Conservation (phyloP, 2,888 invertebrate species). For the Coelogynopora nodosa region DNA sequence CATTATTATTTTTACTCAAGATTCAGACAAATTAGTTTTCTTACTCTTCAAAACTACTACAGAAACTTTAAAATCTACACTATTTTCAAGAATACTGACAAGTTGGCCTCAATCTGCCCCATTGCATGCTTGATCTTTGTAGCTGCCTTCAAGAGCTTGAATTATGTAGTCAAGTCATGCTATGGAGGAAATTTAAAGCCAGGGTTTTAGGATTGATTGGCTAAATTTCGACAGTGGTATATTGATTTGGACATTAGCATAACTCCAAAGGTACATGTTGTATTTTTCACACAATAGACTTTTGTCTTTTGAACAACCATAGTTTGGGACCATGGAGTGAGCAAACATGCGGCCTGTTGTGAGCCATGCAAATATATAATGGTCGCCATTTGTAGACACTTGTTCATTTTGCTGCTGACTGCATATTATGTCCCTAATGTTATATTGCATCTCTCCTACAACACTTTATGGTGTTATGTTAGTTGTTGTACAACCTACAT, state of each 20-base stretch:
- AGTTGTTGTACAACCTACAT: not conserved
- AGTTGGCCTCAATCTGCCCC: not conserved
- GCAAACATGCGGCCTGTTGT: not conserved
- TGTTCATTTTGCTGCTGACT: not conserved
- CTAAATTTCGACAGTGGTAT: not conserved
- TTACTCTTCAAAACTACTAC: too few relatives aligned
- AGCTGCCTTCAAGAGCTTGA: not conserved
- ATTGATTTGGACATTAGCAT: not conserved
- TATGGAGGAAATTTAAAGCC: not conserved
- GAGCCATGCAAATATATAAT: not conserved
- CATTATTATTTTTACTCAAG: too few relatives aligned
- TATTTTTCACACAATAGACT: not conserved
- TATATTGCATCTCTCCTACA: not conserved
- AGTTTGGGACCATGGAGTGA: not conserved
- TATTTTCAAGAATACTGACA: too few relatives aligned
- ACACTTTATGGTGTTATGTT: not conserved
- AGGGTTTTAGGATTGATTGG: not conserved
- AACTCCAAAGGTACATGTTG: not conserved
- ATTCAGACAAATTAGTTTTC: too few relatives aligned
- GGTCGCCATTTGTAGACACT: not conserved
- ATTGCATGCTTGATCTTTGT: not conserved
- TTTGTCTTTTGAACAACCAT: not conserved
- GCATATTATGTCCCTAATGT: not conserved
- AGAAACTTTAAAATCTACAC: too few relatives aligned
- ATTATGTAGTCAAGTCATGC: not conserved